phyloP scores from a whole-genome alignment of 2,113 vertebrate species.

The Sylvicapra grimmia region DNA sequence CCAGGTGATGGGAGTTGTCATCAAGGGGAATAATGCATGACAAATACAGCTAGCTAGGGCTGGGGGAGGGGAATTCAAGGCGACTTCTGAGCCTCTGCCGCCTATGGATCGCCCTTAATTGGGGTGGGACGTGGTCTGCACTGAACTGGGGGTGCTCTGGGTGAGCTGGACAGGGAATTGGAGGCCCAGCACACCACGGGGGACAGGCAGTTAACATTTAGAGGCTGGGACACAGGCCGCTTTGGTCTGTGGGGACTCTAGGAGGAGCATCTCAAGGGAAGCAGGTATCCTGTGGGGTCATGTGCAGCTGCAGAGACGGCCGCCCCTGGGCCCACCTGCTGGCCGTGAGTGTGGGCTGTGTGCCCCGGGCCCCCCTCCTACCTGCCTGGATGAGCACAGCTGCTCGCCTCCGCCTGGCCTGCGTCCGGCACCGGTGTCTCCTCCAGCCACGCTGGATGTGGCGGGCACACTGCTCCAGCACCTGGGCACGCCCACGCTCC shows the following conservation, averaged over 20 bases:
- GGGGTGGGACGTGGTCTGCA: not conserved
- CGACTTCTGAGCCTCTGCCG: not conserved
- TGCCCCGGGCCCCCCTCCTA: conserved; percentile 46
- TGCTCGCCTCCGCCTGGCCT: conserved; percentile 70
- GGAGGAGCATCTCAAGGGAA: not conserved
- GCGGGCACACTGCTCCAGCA: conserved; percentile 83
- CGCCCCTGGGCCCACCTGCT: accelerated
- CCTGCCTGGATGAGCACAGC: conserved; percentile 93
- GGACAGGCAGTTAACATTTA: accelerated
- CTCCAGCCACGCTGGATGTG: conserved; percentile 92
- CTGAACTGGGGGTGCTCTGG: not conserved
- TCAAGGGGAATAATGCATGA: not conserved
- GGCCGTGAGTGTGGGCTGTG: not conserved
- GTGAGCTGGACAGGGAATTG: not conserved
- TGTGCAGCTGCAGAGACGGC: accelerated
- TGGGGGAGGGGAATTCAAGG: not conserved
- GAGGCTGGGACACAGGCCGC: not conserved
- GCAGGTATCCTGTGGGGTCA: accelerated
- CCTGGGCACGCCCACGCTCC: conserved; percentile 81
- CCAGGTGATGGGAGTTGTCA: not conserved
- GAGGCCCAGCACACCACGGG: accelerated
- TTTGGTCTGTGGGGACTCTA: not conserved
- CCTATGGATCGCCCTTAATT: not conserved
- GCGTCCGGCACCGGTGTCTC: conserved; percentile 74
- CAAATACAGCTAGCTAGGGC: not conserved